Evolutionary conservation across 2,113 vertebrate species (phyloP).

Genomic region (Callochromis pleurospilus): DNA sequence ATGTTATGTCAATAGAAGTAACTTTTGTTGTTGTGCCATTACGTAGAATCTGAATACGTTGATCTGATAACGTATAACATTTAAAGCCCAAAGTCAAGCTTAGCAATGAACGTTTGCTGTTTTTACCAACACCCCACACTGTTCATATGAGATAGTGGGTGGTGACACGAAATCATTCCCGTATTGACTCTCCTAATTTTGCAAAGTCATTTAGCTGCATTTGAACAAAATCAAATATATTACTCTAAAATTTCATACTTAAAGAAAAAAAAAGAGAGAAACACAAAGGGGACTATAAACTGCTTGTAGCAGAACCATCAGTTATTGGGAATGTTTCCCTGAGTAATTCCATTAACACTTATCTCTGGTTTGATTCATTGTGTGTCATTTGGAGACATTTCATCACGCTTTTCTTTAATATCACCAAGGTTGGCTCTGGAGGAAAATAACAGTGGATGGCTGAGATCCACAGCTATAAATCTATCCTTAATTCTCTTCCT

Average conservation of each 20-base stretch:
- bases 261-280: not conserved
- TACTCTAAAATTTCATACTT: not conserved
- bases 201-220: not conserved
- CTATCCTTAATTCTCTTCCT: constrained; percentile 18
- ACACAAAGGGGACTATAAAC: not conserved
- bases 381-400: constrained; percentile 38
- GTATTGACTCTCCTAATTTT: not conserved
- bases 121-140: not conserved
- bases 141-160: not conserved
- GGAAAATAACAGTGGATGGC: constrained; percentile 34
- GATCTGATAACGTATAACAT: not conserved
- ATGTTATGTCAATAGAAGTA: not conserved
- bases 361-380: constrained; percentile 37
- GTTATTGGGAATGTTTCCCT: not conserved
- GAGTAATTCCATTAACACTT: not conserved
- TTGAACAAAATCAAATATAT: not conserved
- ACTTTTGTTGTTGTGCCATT: not conserved
- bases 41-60: not conserved
- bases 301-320: not conserved
- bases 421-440: constrained; percentile 34
- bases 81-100: not conserved
- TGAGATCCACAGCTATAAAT: constrained; percentile 40
- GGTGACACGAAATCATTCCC: not conserved
- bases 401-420: constrained; percentile 26
- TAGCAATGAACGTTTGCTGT: not conserved